Evolutionary conservation across 2,888 invertebrate species (phyloP).

Genomic region (Hyalella azteca): DNA sequence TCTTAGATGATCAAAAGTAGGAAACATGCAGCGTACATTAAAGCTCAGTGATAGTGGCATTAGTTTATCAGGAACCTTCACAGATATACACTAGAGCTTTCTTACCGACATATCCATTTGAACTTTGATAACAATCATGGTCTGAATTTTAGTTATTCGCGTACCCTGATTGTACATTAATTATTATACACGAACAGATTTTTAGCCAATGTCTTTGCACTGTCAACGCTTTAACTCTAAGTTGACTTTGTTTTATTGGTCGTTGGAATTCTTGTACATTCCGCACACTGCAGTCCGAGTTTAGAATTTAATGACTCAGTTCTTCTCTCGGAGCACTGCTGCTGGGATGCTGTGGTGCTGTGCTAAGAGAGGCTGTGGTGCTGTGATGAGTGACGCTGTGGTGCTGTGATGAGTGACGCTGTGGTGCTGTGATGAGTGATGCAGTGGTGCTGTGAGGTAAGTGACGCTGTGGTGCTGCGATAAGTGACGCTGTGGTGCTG

Average conservation of each 20-base stretch:
- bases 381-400: no score
- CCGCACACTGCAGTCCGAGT: not conserved
- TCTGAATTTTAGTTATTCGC: constrained; percentile 12
- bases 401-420: no score
- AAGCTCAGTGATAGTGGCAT: not conserved
- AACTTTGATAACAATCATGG: constrained; percentile 14
- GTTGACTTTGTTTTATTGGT: constrained; percentile 12
- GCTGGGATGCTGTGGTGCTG: no score
- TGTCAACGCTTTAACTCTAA: not conserved
- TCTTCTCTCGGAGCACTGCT: no score
- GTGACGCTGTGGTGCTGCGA: no score
- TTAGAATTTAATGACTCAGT: not conserved
- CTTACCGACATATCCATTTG: constrained; percentile 25
- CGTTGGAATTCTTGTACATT: constrained; percentile 4
- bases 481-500: no score
- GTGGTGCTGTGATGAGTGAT: no score
- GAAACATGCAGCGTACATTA: constrained; percentile 34
- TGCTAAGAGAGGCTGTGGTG: no score
- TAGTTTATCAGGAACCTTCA: constrained; percentile 13
- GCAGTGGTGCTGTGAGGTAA: no score
- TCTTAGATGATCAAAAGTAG: constrained; percentile 29
- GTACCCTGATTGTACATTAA: not conserved
- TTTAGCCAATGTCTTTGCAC: not conserved
- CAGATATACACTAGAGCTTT: constrained; percentile 5
- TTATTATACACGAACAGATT: constrained; percentile 9